phyloP scores from a whole-genome alignment of 2,888 invertebrate species.

The Eupithecia abbreviata region DNA sequence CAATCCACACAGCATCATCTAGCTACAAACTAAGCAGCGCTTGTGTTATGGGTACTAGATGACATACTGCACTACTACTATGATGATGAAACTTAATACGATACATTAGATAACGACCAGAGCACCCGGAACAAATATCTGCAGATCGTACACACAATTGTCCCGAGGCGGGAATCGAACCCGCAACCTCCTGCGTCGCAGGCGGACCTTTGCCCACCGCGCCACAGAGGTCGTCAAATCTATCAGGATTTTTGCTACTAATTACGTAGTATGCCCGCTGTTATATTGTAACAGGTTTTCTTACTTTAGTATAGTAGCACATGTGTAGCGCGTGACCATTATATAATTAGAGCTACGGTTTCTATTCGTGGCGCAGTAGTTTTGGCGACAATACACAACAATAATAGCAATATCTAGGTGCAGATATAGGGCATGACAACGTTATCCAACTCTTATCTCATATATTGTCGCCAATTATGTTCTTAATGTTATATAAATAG shows the following conservation, averaged over 20 bases:
- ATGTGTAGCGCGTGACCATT: constrained; percentile 38
- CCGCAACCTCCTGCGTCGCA: no score
- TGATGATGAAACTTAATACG: no score
- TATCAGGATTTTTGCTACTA: not conserved
- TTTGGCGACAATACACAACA: constrained; percentile 40
- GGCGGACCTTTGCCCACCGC: no score
- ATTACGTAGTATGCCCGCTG: not conserved
- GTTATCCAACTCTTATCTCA: constrained; percentile 1
- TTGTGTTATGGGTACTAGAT: no score
- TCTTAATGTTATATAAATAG: not conserved
- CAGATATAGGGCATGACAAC: constrained; percentile 18
- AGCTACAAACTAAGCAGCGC: no score
- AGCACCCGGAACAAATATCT: no score
- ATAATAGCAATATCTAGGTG: constrained; percentile 23
- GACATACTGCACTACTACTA: no score
- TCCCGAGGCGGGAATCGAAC: no score
- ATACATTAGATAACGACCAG: no score
- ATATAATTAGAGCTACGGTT: constrained; percentile 30
- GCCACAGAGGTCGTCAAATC: no score
- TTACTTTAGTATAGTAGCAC: not conserved
- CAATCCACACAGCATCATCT: no score
- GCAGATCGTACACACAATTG: no score
- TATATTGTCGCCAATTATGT: not conserved
- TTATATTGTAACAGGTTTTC: not conserved
- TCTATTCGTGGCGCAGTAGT: constrained; percentile 40